A percentile compares a stretch with the other conserved stretches of the same genome.
These are phyloP conservation scores for Tragelaphus eurycerus DNA, from an alignment of 2,797 vertebrate species.

Conservation along the genomic window DNA sequence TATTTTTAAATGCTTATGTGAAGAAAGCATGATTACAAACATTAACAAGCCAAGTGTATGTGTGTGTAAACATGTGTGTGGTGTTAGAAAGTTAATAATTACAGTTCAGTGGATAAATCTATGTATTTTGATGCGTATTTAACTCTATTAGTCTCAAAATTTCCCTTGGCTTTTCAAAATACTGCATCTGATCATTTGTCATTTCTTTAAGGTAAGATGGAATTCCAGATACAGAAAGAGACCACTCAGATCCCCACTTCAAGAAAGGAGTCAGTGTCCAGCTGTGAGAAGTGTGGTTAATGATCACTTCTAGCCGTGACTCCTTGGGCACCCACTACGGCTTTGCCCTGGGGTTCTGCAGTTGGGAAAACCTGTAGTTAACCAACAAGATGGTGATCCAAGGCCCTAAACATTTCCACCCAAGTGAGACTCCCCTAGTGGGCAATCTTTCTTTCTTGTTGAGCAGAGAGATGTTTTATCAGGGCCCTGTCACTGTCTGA, in stretches of 20 bases:
- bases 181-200: background rate
- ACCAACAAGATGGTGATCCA: background rate
- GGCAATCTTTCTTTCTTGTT: background rate
- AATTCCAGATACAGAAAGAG: background rate
- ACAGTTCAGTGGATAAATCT: background rate
- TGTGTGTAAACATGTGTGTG: background rate
- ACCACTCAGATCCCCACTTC: background rate
- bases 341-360: background rate
- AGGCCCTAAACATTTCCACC: background rate
- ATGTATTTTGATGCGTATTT: background rate
- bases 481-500: background rate
- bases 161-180: constrained; percentile 37
- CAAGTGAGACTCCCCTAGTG: background rate
- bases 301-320: accelerated
- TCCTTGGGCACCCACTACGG: background rate
- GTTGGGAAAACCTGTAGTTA: background rate
- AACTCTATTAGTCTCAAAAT: background rate
- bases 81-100: background rate
- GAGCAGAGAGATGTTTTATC: background rate
- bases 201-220: constrained; percentile 45
- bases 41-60: background rate
- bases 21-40: constrained; percentile 30
- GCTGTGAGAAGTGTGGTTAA: background rate
- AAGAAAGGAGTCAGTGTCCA: background rate
- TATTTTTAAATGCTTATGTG: constrained; percentile 21